These are phyloP conservation scores for Vanessa cardui DNA, from an alignment of 2,888 invertebrate species.

Conservation along the genomic window DNA sequence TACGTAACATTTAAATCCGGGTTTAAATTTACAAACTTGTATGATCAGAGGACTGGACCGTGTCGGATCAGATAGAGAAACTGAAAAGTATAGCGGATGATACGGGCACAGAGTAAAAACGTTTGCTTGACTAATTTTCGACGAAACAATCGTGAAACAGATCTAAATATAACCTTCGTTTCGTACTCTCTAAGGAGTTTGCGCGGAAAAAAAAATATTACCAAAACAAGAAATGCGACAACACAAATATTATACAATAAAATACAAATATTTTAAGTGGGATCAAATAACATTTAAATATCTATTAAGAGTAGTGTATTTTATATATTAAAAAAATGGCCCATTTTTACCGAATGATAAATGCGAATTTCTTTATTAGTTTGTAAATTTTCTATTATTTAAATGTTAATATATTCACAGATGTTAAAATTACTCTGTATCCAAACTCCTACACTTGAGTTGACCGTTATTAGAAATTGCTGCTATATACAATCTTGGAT, in stretches of 20 bases:
- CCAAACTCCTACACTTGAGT: slow-evolving; percentile 51
- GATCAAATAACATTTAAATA: no score
- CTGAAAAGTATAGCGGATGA: slow-evolving; percentile 35
- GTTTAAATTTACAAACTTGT: slow-evolving; percentile 45
- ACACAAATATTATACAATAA: not conserved
- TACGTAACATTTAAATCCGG: slow-evolving; percentile 66
- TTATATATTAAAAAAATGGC: not conserved
- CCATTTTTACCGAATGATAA: not conserved
- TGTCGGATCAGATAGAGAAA: slow-evolving; percentile 31
- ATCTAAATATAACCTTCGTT: slow-evolving; percentile 37
- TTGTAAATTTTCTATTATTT: not conserved
- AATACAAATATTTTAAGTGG: no score
- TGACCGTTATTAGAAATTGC: slow-evolving; percentile 53
- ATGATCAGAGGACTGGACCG: slow-evolving; percentile 28
- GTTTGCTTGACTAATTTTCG: slow-evolving; percentile 35
- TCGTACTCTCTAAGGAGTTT: slow-evolving; percentile 25
- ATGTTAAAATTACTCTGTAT: slow-evolving; percentile 44
- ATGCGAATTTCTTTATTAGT: not conserved
- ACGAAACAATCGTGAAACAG: slow-evolving; percentile 37
- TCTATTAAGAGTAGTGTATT: not conserved
- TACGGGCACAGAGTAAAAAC: slow-evolving; percentile 37
- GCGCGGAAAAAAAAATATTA: slow-evolving; percentile 19
- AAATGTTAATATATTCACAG: not conserved
- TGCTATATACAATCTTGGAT: slow-evolving; percentile 51
- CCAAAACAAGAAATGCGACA: slow-evolving; percentile 10